These are phyloP conservation scores for Megalopta genalis DNA, from an alignment of 1,140 invertebrate species.

Conservation along the genomic window DNA sequence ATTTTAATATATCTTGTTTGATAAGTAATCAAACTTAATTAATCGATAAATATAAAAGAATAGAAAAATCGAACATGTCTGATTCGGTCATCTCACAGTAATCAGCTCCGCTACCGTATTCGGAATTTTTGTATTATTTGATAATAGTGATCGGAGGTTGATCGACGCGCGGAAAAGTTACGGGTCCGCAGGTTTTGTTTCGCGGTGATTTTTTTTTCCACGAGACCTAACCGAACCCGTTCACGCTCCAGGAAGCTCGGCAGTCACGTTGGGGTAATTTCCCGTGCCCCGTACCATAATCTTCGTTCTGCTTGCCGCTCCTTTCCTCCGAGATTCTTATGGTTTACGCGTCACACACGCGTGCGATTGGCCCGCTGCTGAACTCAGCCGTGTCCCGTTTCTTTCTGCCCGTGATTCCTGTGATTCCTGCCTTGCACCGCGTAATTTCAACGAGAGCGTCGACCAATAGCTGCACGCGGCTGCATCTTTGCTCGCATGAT, in stretches of 20 bases:
- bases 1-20: too few species aligned
- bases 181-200: background rate
- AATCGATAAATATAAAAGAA: too few species aligned
- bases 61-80: too few species aligned
- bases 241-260: slow-evolving; percentile 23
- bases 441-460: background rate
- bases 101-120: too few species aligned
- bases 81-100: too few species aligned
- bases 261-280: slow-evolving; percentile 44
- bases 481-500: too few species aligned
- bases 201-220: slow-evolving; percentile 4
- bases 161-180: background rate
- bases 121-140: background rate
- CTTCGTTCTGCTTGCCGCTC: slow-evolving; percentile 24
- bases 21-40: too few species aligned
- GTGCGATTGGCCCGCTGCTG: slow-evolving; percentile 27
- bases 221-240: background rate
- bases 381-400: slow-evolving; percentile 44
- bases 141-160: background rate
- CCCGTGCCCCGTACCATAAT: slow-evolving; percentile 47
- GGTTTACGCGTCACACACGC: slow-evolving; percentile 8
- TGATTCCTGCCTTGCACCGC: slow-evolving; percentile 27
- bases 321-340: slow-evolving; percentile 34
- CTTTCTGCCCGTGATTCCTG: slow-evolving; percentile 28
- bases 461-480: too few species aligned